Conservation (phyloP, 2,113 vertebrate genomes). For the Emberiza fucata region DNA sequence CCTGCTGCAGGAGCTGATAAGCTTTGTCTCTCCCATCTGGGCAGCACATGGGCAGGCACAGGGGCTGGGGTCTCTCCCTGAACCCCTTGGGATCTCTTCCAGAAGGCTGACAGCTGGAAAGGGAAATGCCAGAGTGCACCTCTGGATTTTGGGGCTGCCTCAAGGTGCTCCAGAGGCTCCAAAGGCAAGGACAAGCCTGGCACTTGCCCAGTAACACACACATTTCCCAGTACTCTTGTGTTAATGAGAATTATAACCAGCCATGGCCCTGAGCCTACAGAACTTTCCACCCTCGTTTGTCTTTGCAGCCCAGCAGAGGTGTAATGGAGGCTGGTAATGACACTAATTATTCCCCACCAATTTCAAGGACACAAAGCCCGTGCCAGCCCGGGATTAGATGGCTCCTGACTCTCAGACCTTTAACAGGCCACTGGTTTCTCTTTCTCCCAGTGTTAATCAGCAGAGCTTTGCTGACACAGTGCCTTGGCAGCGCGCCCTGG, state of each 20-base stretch:
- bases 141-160: background rate
- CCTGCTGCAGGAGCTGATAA: background rate
- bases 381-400: constrained; percentile 22
- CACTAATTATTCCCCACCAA: background rate
- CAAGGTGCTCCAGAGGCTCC: background rate
- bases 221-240: background rate
- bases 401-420: constrained; percentile 35
- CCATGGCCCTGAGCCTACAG: background rate
- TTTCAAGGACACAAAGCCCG: background rate
- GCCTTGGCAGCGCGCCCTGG: constrained; percentile 28
- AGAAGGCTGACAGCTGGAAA: background rate
- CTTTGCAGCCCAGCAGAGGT: background rate
- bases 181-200: background rate
- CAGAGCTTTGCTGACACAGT: constrained; percentile 57
- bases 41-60: background rate
- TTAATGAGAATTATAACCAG: background rate
- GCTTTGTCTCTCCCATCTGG: background rate
- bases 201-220: background rate
- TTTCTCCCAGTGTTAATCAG: constrained; percentile 13
- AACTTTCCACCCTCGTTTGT: background rate
- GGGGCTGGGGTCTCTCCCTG: background rate
- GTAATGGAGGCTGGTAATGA: background rate
- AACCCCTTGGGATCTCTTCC: background rate
- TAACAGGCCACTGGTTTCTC: constrained; percentile 24
- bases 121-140: background rate